Base-by-base conservation (phyloP, 2,113 vertebrate genomes). In the Ophthalmotilapia sp. region DNA sequence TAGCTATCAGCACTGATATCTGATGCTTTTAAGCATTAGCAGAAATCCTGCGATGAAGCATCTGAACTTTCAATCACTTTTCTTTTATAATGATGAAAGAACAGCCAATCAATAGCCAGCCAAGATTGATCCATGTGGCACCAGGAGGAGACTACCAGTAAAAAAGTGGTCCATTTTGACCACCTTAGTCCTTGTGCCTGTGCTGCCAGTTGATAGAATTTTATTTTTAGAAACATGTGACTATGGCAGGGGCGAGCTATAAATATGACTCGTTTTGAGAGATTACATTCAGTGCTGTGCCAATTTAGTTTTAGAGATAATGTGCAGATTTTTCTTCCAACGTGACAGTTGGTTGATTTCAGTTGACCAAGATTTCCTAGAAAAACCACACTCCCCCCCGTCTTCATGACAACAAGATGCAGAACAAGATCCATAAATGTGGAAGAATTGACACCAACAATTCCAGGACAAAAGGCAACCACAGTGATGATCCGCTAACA, bases 381-480 rank as follows among this genome's bases (percentile, higher is more conserved):
- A 10, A 23, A 42, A 42, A 70, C 9, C 58, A 17, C 26, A 15
- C 55, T 58, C 26, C 19, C 10, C 23, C 45, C 62, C 7, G 1
- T 54, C 21, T 4, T 29, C 13, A 45, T 79, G 85, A 65, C 40
- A 49, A 13, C 13, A 9, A 33, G 31, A 83, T 51, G 29, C 55
- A 26, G 51, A 83, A 80, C 54, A 31, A 2, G 4, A 14, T 51
- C 49, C 49, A 51, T 19, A 58, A 23, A 62, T 38, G 31, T 81
- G 33, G 47, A 31, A 89, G 17, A 80, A 26, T 79, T 75, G 62
- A 12, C 38, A 19, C 5, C 21, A 56, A 87, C 89, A 89, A 86
- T 88, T 83, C 56, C 82, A 89, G 86, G 82, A 92, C 40, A 58
- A 70, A 65, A 11, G n/a, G 8, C 31, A 89, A 65, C 47, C 62